A percentile compares a stretch with the other conserved stretches of the same genome.
Evolutionary conservation across 2,113 vertebrate species (phyloP).

Genomic region (Aegotheles bennettii): DNA sequence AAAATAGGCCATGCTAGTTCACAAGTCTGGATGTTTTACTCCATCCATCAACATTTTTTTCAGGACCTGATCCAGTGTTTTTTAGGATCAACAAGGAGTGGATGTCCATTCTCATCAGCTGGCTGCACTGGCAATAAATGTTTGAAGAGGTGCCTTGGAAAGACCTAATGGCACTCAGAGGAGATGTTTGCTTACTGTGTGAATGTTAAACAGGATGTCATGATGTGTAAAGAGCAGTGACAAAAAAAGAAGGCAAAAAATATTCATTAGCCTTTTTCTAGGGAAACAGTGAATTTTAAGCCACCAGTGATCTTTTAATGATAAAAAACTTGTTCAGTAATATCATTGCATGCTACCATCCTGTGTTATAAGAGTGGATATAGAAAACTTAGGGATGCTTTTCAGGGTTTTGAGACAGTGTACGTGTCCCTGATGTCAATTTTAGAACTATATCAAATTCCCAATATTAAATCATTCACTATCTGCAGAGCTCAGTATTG

Average conservation of each 20-base stretch:
- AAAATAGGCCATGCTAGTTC: conserved; percentile 15
- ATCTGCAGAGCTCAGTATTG: background rate
- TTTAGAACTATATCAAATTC: background rate
- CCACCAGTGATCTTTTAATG: background rate
- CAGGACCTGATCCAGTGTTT: background rate
- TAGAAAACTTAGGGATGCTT: background rate
- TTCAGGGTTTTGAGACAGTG: background rate
- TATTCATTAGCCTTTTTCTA: background rate
- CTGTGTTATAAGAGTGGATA: background rate
- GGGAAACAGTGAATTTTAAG: background rate
- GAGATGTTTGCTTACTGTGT: background rate
- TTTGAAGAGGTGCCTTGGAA: background rate
- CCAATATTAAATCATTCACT: background rate
- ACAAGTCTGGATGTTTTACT: conserved; percentile 21
- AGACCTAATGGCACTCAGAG: background rate
- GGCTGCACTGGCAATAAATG: background rate
- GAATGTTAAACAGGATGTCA: background rate
- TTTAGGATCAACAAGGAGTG: background rate
- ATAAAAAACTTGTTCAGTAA: background rate
- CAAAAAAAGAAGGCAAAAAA: background rate
- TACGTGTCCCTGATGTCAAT: background rate
- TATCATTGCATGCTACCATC: background rate
- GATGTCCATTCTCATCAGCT: background rate
- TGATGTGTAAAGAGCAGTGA: background rate
- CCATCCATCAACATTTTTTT: conserved; percentile 15